Evolutionary conservation across 2,797 vertebrate genomes (phyloP), one percentile per base, ranked within the genome.

Genomic region (Cossypha dichroa): DNA sequence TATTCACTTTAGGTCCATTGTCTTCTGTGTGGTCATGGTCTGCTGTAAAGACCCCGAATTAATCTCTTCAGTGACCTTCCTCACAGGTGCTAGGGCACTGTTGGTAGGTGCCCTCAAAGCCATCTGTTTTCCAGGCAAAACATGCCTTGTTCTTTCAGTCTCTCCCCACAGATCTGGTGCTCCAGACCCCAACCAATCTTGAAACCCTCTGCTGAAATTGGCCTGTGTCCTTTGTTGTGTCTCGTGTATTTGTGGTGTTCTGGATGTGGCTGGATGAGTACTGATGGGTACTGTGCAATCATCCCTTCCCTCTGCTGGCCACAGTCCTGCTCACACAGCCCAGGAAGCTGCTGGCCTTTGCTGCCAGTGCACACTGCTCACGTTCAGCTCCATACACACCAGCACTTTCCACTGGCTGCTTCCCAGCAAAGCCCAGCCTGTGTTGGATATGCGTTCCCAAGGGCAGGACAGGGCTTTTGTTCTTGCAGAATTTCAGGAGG

Each of bases 11-110:
- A 22, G 15, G 11, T 7, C 11, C 8, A 4, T 8, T 68, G n/a
- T 64, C 11, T 68, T 74, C 62, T 72, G 49, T 67, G 33, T 11
- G 0, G 0, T 64, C 4, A 2, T 29, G 16, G 6, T 41, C 8
- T 54, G 14, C n/a, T 3, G 1, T 80, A 67, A 80, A 62, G 38
- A 49, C 16, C 12, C 51, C 46, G 41, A 34, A 16, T 73, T 62
- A 3, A 25, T 55, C 52, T 78, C 34, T 20, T 63, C 21, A 9
- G 41, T 74, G 41, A 67, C 31, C 48, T 16, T 90, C 45, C 33
- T 25, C 7, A 6, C 13, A 25, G 26, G 20, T 52, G 17, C 22
- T 43, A 15, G 19, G 33, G 41, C 13, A 36, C 43, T 63, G 10
- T 31, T 29, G 9, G 28, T 40, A 49, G 31, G 28, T 67, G 56